phyloP scores from a whole-genome alignment of 1,140 invertebrate genomes.

The Drosophila obscura region DNA sequence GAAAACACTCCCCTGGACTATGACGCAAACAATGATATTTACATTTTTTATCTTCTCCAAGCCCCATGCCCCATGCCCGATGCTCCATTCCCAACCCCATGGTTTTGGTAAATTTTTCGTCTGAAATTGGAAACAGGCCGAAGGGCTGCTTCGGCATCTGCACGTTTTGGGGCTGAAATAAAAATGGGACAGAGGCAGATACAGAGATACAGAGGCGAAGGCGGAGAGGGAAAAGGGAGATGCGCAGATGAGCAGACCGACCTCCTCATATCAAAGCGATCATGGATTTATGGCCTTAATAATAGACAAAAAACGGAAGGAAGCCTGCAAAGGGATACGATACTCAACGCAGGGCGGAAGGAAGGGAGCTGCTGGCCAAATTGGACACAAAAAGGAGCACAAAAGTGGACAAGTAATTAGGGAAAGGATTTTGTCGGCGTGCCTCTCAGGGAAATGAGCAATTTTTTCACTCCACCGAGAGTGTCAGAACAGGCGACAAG shows the following conservation, averaged over 20 bases:
- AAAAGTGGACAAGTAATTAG: constrained; percentile 78
- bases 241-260: neutral
- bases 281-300: constrained; percentile 82
- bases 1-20: constrained; percentile 28
- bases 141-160: constrained; percentile 37
- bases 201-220: no score
- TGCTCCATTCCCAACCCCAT: neutral
- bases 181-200: constrained; percentile 23
- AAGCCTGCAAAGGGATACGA: no score
- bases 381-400: constrained; percentile 48
- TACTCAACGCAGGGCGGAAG: constrained; percentile 12
- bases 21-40: constrained; percentile 82
- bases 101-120: constrained; percentile 50
- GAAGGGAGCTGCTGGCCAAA: constrained; percentile 33
- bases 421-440: constrained; percentile 65
- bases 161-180: constrained; percentile 75
- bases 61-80: no score
- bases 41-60: constrained; percentile 69
- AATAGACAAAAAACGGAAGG: constrained; percentile 52
- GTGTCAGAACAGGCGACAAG: constrained; percentile 39
- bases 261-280: constrained; percentile 78
- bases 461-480: constrained; percentile 38
- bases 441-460: constrained; percentile 40
- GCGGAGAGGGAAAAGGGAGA: constrained; percentile 4
- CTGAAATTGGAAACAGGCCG: constrained; percentile 72